Conservation (phyloP, 2,113 vertebrate genomes). For the Peromyscus californicus region DNA sequence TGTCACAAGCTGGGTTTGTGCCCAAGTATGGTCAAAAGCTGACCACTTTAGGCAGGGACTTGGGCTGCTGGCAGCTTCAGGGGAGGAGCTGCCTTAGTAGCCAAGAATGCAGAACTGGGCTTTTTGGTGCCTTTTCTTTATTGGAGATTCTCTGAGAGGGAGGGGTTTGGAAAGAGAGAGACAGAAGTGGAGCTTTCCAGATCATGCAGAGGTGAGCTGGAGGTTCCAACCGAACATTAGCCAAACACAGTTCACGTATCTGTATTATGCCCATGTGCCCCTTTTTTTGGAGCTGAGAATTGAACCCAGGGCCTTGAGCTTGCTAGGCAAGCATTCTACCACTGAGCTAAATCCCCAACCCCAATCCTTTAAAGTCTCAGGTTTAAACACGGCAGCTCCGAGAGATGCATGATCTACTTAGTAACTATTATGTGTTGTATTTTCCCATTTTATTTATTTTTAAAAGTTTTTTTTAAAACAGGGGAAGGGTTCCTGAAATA, state of each 20-base stretch:
- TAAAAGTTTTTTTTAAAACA: too few species aligned
- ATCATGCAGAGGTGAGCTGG: not conserved
- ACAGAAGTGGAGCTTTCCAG: too few species aligned
- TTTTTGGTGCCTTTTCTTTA: not conserved
- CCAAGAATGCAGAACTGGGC: not conserved
- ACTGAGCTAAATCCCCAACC: too few species aligned
- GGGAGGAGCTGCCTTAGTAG: not conserved
- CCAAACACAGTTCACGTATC: not conserved
- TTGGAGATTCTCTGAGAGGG: too few species aligned
- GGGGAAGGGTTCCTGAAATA: not conserved
- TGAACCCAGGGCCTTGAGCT: too few species aligned
- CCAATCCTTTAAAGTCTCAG: too few species aligned
- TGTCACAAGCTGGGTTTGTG: not conserved
- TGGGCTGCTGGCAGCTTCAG: not conserved
- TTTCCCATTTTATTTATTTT: not conserved
- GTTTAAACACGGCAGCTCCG: not conserved
- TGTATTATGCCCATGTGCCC: not conserved
- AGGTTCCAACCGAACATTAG: not conserved
- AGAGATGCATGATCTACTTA: not conserved
- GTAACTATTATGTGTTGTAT: not conserved
- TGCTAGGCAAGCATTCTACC: too few species aligned
- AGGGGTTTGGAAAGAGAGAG: not conserved
- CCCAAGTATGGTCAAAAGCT: not conserved
- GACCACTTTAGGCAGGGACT: too few species aligned
- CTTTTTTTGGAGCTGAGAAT: too few species aligned